A percentile compares a stretch with the other conserved stretches of the same genome.
Conservation (phyloP, 2,797 vertebrate genomes). For the Benthosema pterotum region DNA sequence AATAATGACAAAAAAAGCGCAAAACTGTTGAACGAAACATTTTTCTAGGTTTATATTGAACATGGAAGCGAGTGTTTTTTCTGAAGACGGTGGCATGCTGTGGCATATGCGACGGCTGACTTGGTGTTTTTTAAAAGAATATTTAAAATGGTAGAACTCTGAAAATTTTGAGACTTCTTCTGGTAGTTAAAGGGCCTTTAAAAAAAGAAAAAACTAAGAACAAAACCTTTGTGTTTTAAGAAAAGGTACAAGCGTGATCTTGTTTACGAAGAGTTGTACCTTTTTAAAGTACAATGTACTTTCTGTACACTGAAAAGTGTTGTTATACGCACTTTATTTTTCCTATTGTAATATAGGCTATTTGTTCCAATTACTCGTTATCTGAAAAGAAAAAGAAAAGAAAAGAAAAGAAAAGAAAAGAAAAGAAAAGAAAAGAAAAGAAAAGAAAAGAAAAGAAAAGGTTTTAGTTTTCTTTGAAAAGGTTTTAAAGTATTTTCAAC, state of each 20-base stretch:
- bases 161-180: constrained; percentile 51
- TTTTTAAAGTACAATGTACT: constrained; percentile 59
- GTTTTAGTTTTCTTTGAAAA: constrained; percentile 32
- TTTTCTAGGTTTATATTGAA: constrained; percentile 58
- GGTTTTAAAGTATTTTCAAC: constrained; percentile 14
- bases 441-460: constrained; percentile 46
- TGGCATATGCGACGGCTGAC: constrained; percentile 35
- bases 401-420: constrained; percentile 47
- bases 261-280: constrained; percentile 64
- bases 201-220: constrained; percentile 20
- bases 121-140: constrained; percentile 45
- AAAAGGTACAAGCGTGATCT: constrained; percentile 46
- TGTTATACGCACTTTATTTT: constrained; percentile 71
- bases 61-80: constrained; percentile 34
- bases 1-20: constrained; percentile 30
- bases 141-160: constrained; percentile 45
- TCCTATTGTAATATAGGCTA: constrained; percentile 47
- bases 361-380: constrained; percentile 51
- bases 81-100: constrained; percentile 37
- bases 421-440: constrained; percentile 46
- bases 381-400: constrained; percentile 43
- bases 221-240: constrained; percentile 38
- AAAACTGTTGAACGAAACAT: constrained; percentile 38
- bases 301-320: constrained; percentile 57
- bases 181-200: constrained; percentile 42